These are phyloP conservation scores for Syngnathus floridae DNA, from an alignment of 2,113 vertebrate species.

Conservation along the genomic window DNA sequence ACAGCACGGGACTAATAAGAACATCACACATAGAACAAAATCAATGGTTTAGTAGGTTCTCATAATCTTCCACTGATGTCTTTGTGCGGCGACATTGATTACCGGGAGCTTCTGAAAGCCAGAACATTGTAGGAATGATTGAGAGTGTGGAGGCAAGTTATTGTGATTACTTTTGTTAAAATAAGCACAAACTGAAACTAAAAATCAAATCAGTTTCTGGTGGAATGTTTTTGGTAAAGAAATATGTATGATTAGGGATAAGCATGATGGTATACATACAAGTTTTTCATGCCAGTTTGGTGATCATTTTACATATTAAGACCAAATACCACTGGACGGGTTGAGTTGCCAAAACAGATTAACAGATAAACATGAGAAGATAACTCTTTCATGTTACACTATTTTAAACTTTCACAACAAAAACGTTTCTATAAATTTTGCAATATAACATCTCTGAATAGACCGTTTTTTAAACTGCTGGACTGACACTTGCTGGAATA, in stretches of 20 bases:
- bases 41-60: constrained; percentile 48
- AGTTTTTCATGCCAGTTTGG: too few relatives aligned
- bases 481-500: too few relatives aligned
- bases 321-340: too few relatives aligned
- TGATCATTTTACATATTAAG: too few relatives aligned
- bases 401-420: too few relatives aligned
- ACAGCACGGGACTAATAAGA: constrained; percentile 26
- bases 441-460: too few relatives aligned
- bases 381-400: too few relatives aligned
- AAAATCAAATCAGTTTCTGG: neutral
- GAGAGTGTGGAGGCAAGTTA: neutral
- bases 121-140: constrained; percentile 5
- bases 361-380: too few relatives aligned
- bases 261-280: neutral
- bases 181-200: neutral
- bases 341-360: too few relatives aligned
- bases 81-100: constrained; percentile 57
- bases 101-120: constrained; percentile 43
- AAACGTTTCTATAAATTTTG: too few relatives aligned
- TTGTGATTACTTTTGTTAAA: neutral
- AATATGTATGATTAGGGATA: neutral
- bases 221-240: neutral
- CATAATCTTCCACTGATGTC: constrained; percentile 56
- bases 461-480: too few relatives aligned
- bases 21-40: constrained; percentile 47